Base-by-base conservation (phyloP, 2,113 vertebrate genomes). In the Natator depressus region DNA sequence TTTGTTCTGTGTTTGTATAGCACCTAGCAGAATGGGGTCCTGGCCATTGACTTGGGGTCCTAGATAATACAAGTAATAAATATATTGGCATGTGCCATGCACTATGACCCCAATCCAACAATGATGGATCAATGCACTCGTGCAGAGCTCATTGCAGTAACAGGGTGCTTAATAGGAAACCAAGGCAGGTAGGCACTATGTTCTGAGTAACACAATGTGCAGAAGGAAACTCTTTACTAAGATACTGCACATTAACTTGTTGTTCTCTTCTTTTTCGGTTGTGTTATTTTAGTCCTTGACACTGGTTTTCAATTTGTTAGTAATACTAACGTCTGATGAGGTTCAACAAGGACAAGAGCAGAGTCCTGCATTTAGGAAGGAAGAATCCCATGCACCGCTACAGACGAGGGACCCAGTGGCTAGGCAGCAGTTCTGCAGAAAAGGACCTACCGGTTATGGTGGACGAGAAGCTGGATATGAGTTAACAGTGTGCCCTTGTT, bases 111-210 rank as follows among this genome's bases (percentile, higher is more conserved):
- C 8, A 9, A 5, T 65, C 31, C 24, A 27, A 57, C 25, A 57
- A 57, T 65, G 31, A 65, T 19, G 31, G 14, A n/a, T n/a, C 16
- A n/a, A 59, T 59, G 27, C 57, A n/a, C 0, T 87, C 69, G 4
- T 0, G 29, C 2, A 79, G 25, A 38, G 16, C 17, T 65, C 82
- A 24, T 89, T 82, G 22, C 54, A 51, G 19, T n/a, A 79, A 8
- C 16, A 94, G 11, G 75, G 16, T 5, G 35, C 0, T 0, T 55
- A 80, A 6, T 42, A 76, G 42, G 19, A 87, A 84, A 81, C 9
- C 2, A 85, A 35, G 80, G 2, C 86, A 87, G 16, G 27, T n/a
- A 5, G 38, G 24, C 4, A 19, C 14, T 78, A 46, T 38, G 27
- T 1, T 49, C 89, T 89, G 42, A 50, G 31, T 86, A 81, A 84